Percentiles rank a stretch among this genome's conserved stretches.
Conservation (phyloP, 2,888 invertebrate species). For the Pegoplata infirma region DNA sequence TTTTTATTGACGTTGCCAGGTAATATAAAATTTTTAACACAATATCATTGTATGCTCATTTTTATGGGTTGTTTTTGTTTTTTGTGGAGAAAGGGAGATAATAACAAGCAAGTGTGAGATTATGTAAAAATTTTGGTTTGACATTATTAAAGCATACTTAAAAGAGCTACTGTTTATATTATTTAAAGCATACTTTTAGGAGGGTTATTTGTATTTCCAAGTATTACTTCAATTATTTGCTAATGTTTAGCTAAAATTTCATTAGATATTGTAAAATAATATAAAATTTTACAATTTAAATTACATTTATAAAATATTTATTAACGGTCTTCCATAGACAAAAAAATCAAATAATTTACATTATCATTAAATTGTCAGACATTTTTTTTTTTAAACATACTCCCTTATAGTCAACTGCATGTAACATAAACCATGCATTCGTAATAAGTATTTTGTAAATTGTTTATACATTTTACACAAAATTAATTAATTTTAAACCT, state of each 20-base stretch:
- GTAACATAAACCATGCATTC: constrained; percentile 17
- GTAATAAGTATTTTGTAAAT: too few relatives aligned
- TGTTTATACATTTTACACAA: constrained; percentile 58
- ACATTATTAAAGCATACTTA: neutral
- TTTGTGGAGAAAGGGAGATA: neutral
- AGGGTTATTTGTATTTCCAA: too few relatives aligned
- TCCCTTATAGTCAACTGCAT: neutral
- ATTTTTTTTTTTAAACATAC: neutral
- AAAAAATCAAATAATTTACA: too few relatives aligned
- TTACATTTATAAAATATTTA: too few relatives aligned
- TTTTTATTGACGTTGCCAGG: neutral
- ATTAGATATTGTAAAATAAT: too few relatives aligned
- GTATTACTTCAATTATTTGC: too few relatives aligned
- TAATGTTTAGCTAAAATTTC: too few relatives aligned
- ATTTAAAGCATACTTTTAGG: too few relatives aligned
- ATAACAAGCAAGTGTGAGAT: neutral
- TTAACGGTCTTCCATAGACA: too few relatives aligned
- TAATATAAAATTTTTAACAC: neutral
- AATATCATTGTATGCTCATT: neutral
- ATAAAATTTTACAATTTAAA: too few relatives aligned
- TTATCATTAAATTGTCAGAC: constrained; percentile 14
- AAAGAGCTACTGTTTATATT: too few relatives aligned
- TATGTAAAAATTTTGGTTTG: neutral
- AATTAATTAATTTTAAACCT: constrained; percentile 63
- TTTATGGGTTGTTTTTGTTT: neutral